These are phyloP conservation scores for Spea bombifrons DNA, from an alignment of 2,113 vertebrate genomes.

Conservation along the genomic window DNA sequence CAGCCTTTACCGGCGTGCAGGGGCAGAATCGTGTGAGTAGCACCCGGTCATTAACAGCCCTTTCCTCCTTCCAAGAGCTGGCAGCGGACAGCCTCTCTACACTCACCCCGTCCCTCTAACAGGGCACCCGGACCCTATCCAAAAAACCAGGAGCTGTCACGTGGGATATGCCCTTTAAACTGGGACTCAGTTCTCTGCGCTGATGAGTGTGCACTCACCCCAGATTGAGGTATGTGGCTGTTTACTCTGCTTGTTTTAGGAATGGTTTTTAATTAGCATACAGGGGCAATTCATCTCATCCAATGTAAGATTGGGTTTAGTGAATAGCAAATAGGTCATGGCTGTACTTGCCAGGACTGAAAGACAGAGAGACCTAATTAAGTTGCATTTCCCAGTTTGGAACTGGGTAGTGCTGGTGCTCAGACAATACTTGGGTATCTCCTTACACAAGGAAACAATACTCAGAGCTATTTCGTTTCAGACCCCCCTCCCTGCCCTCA, in stretches of 20 bases:
- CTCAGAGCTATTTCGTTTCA: conserved; percentile 26
- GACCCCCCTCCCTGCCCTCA: neutral
- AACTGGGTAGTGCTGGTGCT: neutral
- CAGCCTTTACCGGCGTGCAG: neutral
- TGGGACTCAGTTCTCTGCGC: neutral
- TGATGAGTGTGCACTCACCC: conserved; percentile 10
- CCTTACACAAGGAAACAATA: conserved; percentile 28
- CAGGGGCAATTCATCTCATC: neutral
- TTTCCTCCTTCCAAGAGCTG: neutral
- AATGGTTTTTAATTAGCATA: too few species aligned
- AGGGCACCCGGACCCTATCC: neutral
- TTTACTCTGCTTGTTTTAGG: too few species aligned
- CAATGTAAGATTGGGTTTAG: neutral
- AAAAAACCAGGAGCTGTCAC: neutral
- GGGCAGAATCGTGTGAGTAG: neutral
- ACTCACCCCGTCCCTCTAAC: neutral
- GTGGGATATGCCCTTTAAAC: conserved; percentile 10
- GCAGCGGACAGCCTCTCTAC: neutral
- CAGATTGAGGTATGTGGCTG: conserved; percentile 8
- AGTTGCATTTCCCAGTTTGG: neutral
- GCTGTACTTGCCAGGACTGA: conserved; percentile 5
- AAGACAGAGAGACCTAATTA: conserved; percentile 21
- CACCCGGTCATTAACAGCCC: neutral
- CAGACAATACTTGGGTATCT: conserved; percentile 15
- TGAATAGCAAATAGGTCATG: conserved; percentile 25